A percentile compares a stretch with the other conserved stretches of the same genome.
phyloP scores from a whole-genome alignment of 2,113 vertebrate species.

The Crocuta crocuta region DNA sequence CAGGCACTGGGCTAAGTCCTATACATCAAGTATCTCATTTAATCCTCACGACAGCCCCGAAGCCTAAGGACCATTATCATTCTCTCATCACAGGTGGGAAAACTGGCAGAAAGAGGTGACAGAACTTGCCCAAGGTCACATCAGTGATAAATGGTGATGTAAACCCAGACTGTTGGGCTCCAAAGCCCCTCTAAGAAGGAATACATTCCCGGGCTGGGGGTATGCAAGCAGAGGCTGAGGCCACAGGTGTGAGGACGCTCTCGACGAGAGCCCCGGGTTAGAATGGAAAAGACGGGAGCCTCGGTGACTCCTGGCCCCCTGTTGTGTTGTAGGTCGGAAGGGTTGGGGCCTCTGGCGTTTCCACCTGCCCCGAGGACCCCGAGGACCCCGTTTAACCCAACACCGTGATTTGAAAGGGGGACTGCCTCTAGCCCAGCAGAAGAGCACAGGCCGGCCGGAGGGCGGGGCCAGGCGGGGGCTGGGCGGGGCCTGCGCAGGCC shows the following conservation, averaged over 20 bases:
- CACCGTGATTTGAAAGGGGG: neutral
- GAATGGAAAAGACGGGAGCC: neutral
- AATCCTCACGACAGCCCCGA: neutral
- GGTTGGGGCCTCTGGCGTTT: neutral
- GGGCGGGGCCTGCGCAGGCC: neutral
- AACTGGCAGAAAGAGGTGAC: neutral
- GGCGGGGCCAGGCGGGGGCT: neutral
- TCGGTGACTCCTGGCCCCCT: neutral
- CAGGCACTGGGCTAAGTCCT: neutral
- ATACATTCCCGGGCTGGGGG: neutral
- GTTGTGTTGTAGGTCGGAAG: neutral
- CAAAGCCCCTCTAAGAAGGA: neutral
- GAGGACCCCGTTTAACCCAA: neutral
- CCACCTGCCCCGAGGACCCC: neutral
- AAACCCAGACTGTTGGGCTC: neutral
- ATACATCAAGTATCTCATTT: neutral
- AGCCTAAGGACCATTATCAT: neutral
- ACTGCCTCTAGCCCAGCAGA: neutral
- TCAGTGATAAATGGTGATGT: neutral
- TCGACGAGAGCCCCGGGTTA: neutral
- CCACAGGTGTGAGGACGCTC: neutral
- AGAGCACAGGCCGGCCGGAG: neutral
- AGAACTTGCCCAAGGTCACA: neutral
- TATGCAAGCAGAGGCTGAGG: neutral
- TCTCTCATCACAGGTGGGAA: neutral